phyloP scores from a whole-genome alignment of 1,140 invertebrate genomes.

The Megalopta genalis region DNA sequence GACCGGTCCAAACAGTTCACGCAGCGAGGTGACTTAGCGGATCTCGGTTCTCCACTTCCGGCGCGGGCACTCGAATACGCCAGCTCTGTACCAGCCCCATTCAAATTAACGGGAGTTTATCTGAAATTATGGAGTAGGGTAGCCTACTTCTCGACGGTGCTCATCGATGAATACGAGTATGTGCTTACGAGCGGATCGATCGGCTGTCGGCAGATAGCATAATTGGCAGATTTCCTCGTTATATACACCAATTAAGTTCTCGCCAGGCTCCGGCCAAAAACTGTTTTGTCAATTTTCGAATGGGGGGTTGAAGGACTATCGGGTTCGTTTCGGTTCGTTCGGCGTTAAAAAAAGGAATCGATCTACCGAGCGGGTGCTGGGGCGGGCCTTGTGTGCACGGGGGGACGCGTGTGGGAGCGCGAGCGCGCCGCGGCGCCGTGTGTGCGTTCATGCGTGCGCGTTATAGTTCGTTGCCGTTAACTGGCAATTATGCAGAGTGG shows the following conservation, averaged over 20 bases:
- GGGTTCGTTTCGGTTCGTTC: constrained; percentile 9
- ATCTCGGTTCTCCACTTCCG: constrained; percentile 16
- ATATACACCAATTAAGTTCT: constrained; percentile 28
- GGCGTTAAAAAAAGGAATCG: constrained; percentile 10
- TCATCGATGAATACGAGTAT: constrained; percentile 31
- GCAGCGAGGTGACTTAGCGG: constrained; percentile 34
- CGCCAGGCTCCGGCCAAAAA: constrained; percentile 16
- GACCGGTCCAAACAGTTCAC: constrained; percentile 18
- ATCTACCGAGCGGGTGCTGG: background rate
- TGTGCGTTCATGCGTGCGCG: constrained; percentile 17
- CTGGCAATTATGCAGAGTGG: constrained; percentile 70
- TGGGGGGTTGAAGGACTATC: background rate
- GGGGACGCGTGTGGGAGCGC: background rate
- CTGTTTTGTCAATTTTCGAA: constrained; percentile 32
- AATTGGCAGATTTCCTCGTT: constrained; percentile 37
- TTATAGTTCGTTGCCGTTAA: constrained; percentile 51
- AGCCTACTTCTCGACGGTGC: constrained; percentile 44
- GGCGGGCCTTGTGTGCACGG: no score
- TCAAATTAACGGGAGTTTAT: constrained; percentile 46
- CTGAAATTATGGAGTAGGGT: constrained; percentile 43
- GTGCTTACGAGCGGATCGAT: constrained; percentile 33
- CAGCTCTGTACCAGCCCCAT: constrained; percentile 4
- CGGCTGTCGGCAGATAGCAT: constrained; percentile 22
- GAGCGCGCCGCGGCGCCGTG: background rate
- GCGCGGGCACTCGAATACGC: constrained; percentile 23